Percentiles rank a stretch among this genome's conserved stretches.
Evolutionary conservation across 2,888 invertebrate species (phyloP).

Genomic region (Netelia virgata): DNA sequence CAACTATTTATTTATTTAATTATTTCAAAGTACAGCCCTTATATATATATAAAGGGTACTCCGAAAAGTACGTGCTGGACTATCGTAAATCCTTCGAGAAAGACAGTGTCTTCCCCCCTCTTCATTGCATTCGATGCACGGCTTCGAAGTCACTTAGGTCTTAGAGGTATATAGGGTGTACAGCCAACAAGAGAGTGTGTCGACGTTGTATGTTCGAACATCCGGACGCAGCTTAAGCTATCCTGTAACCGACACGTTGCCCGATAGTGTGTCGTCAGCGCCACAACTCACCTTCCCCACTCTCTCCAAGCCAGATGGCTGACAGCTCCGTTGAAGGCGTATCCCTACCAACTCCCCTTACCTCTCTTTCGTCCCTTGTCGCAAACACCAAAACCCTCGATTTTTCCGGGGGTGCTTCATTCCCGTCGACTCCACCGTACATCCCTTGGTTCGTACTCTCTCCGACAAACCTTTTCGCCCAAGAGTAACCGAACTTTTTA

Average conservation of each 20-base stretch:
- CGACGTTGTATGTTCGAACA: conserved; percentile 19
- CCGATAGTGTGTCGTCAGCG: conserved; percentile 6
- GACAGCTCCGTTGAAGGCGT: conserved; percentile 70
- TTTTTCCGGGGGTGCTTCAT: conserved; percentile 48
- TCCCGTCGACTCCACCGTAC: neutral
- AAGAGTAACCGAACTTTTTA: conserved; percentile 76
- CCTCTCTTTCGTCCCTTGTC: neutral
- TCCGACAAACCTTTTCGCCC: conserved; percentile 65
- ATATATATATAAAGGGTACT: neutral
- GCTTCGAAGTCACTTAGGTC: conserved; percentile 13
- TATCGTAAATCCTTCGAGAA: conserved; percentile 1
- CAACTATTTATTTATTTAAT: no score
- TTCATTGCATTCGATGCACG: conserved; percentile 28
- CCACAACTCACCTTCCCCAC: neutral
- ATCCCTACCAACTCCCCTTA: conserved; percentile 36
- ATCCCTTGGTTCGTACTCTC: neutral
- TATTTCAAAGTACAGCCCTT: neutral
- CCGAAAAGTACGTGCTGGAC: neutral
- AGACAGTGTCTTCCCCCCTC: neutral
- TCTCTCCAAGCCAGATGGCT: conserved; percentile 26
- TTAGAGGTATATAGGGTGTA: neutral
- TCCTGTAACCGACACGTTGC: conserved; percentile 28
- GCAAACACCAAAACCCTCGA: conserved; percentile 47
- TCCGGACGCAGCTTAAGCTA: conserved; percentile 22
- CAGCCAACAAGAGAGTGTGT: conserved; percentile 2